Evolutionary conservation across 1,140 invertebrate species (phyloP).

Genomic region (Camponotus floridanus): DNA sequence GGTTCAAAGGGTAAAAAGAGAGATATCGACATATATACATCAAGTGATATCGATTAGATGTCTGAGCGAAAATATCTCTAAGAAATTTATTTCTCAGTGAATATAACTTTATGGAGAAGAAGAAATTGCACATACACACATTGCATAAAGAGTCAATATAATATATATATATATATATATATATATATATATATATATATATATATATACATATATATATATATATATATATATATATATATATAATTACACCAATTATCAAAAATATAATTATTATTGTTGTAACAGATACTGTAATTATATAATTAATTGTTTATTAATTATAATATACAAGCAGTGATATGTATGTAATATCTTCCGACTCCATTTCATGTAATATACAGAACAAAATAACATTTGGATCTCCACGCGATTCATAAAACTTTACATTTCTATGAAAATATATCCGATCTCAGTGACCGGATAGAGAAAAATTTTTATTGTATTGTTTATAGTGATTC

Average conservation of each 20-base stretch:
- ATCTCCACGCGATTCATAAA: slow-evolving; percentile 3
- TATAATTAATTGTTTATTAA: background rate
- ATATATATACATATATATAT: too few relatives aligned
- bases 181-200: too few relatives aligned
- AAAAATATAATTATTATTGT: background rate
- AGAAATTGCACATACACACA: background rate
- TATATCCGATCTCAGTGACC: slow-evolving; percentile 12
- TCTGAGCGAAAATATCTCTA: background rate
- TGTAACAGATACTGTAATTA: background rate
- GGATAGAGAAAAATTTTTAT: slow-evolving; percentile 3
- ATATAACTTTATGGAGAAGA: background rate
- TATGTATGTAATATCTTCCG: background rate
- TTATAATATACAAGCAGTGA: background rate
- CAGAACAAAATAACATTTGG: background rate
- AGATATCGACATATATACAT: background rate
- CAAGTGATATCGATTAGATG: slow-evolving; percentile 11
- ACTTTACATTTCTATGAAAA: slow-evolving; percentile 11
- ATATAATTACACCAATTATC: background rate
- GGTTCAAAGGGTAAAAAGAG: slow-evolving; percentile 72
- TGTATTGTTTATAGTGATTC: slow-evolving; percentile 21
- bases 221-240: too few relatives aligned
- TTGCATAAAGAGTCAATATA: background rate
- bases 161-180: background rate
- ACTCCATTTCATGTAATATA: background rate
- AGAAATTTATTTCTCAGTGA: background rate